Evolutionary conservation across 64 coral and sea anemone species (phyloP), one percentile per base, ranked within the genome.

Genomic region (Montipora cactus): DNA sequence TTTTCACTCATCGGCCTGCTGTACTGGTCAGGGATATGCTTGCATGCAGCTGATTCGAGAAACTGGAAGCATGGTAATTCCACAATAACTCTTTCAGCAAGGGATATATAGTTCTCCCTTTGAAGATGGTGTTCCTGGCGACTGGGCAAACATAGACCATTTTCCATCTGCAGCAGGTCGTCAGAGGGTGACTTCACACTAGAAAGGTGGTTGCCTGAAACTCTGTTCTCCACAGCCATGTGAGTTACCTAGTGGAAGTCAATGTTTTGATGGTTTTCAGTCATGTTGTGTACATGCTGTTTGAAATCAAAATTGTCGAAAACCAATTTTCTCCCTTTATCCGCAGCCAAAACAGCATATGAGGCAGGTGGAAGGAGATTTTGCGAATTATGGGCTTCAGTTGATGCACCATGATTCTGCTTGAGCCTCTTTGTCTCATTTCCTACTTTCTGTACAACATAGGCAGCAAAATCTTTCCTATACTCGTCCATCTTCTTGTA

Each of bases 251-350:
- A 87, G 58, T 87, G 81, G 0, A 62, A 21, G 25, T 93, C 91
- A 50, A 93, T 8, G 23, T 93, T 93, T 74, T 93, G 91, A 37
- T 93, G 91, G 8, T 93, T 8, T 28, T 93, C 91, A 1, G 25
- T 93, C 91, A 87, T 93, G 19, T 10, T 49, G 15, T 93, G 91
- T 1, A 87, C 81, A 25, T 93, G 51, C 21, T 93, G 91, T 1
- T 51, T 55, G 18, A 67, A 2, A 25, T 25, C 25, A 25, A 25
- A 25, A 25, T 25, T 25, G 25, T 25, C 25, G 25, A 25, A 25
- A 25, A 75, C 76, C 5, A 93, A 49, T 59, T 93, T 93, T 4
- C 91, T 45, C 19, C 81, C 81, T 77, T 25, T 75, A 14, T 93
- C 81, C 8, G 61, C 7, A 52, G 49, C 2, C 28, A 23, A 5